Evolutionary conservation across 2,888 invertebrate species (phyloP).

Genomic region (Epiblema foenella): DNA sequence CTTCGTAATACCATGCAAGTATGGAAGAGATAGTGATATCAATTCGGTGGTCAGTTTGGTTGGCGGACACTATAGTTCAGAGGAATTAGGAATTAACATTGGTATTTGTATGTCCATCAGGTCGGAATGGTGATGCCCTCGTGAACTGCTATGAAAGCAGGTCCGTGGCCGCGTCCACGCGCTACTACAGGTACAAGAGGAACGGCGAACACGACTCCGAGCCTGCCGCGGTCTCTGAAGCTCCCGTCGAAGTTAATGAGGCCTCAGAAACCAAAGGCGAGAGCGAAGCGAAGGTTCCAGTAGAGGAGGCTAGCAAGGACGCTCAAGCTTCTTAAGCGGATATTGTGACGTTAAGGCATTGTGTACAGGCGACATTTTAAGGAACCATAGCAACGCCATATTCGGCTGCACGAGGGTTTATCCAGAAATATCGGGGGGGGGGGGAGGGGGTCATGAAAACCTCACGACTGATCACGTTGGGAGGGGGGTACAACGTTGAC

Average conservation of each 20-base stretch:
- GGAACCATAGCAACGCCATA: too few species aligned
- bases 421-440: too few species aligned
- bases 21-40: too few species aligned
- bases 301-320: slow-evolving; percentile 2
- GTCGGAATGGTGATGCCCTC: slow-evolving; percentile 86
- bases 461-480: too few species aligned
- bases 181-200: slow-evolving; percentile 77
- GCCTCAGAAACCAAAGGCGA: slow-evolving; percentile 11
- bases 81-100: background rate
- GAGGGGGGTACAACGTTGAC: too few species aligned
- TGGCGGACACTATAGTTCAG: too few species aligned
- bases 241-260: slow-evolving; percentile 31
- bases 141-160: slow-evolving; percentile 83
- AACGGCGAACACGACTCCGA: slow-evolving; percentile 63
- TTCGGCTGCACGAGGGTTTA: too few species aligned
- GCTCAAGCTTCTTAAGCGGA: slow-evolving; percentile 7
- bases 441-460: too few species aligned
- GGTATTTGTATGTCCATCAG: slow-evolving; percentile 60
- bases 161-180: slow-evolving; percentile 70
- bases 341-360: background rate
- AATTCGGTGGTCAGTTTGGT: too few species aligned
- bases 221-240: slow-evolving; percentile 30
- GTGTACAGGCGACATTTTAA: too few species aligned
- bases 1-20: too few species aligned
- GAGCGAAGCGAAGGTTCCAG: slow-evolving; percentile 40